Percentiles rank a stretch among this genome's conserved stretches.
These are phyloP conservation scores for Vulpes vulpes DNA, from an alignment of 2,113 vertebrate genomes.

Conservation along the genomic window DNA sequence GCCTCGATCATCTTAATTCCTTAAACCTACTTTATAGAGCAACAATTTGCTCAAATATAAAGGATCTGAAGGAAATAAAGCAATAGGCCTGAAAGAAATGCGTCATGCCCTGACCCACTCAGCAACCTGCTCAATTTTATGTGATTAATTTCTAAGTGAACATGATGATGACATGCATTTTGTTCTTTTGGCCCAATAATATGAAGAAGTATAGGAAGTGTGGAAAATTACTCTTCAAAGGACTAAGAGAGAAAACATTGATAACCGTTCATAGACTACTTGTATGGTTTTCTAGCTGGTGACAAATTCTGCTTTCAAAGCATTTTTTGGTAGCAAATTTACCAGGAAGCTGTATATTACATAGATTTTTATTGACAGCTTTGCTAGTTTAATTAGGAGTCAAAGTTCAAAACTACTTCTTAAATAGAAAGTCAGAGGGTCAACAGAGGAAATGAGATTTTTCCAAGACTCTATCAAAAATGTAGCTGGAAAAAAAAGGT, in stretches of 20 bases:
- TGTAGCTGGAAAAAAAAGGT: not conserved
- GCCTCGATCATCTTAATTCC: not conserved
- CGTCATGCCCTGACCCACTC: not conserved
- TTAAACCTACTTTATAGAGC: conserved; percentile 6
- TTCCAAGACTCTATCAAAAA: not conserved
- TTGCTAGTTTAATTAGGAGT: conserved; percentile 9
- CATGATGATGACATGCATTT: not conserved
- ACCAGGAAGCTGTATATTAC: not conserved
- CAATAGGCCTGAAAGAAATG: not conserved
- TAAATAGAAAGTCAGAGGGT: conserved; percentile 47
- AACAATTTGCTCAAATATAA: conserved; percentile 5
- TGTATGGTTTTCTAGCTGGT: not conserved
- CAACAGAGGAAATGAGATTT: not conserved
- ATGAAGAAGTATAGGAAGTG: not conserved
- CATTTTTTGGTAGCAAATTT: not conserved
- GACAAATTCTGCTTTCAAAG: conserved; percentile 4
- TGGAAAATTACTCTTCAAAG: not conserved
- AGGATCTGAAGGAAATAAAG: conserved; percentile 21
- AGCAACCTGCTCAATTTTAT: not conserved
- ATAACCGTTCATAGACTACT: not conserved
- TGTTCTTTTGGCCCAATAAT: not conserved
- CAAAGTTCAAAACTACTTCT: conserved; percentile 14
- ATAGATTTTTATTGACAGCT: not conserved
- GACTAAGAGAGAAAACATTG: not conserved
- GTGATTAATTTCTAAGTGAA: conserved; percentile 35